Conservation (phyloP, 1,140 invertebrate genomes). For the Alviniconcha marisindica region DNA sequence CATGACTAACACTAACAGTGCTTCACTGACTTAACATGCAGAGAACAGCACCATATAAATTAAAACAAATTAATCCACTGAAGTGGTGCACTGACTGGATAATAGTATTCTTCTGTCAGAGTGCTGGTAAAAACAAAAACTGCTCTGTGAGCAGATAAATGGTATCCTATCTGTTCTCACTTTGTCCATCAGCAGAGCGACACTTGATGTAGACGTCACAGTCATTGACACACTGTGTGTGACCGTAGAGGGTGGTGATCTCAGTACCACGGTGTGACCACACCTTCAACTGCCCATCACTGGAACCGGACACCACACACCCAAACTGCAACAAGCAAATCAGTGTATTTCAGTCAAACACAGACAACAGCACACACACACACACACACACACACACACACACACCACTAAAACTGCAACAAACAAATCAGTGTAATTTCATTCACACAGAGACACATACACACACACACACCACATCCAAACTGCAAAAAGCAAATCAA, state of each 20-base stretch:
- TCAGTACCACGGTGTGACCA: conserved; percentile 75
- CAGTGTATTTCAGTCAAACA: neutral
- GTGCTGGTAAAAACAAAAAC: too few species aligned
- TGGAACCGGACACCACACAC: conserved; percentile 71
- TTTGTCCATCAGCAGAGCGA: conserved; percentile 18
- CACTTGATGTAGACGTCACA: conserved; percentile 71
- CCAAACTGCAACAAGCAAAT: conserved; percentile 62
- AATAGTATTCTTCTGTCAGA: too few species aligned
- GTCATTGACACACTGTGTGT: conserved; percentile 68
- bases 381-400: neutral
- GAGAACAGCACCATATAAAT: too few species aligned
- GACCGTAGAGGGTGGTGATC: conserved; percentile 74
- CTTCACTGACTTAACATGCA: too few species aligned
- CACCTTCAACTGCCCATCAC: conserved; percentile 71
- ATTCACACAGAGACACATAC: too few species aligned
- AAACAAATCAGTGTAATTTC: neutral
- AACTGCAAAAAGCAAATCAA: too few species aligned
- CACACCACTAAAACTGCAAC: neutral
- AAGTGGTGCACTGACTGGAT: too few species aligned
- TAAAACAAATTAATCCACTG: too few species aligned
- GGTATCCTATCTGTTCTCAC: too few species aligned
- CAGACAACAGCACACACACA: neutral
- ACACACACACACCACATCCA: too few species aligned
- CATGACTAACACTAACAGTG: too few species aligned
- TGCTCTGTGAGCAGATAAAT: too few species aligned